Evolutionary conservation across 2,797 vertebrate species (phyloP), one percentile per base, ranked within the genome.

Genomic region (Tauraco hartlaubi): DNA sequence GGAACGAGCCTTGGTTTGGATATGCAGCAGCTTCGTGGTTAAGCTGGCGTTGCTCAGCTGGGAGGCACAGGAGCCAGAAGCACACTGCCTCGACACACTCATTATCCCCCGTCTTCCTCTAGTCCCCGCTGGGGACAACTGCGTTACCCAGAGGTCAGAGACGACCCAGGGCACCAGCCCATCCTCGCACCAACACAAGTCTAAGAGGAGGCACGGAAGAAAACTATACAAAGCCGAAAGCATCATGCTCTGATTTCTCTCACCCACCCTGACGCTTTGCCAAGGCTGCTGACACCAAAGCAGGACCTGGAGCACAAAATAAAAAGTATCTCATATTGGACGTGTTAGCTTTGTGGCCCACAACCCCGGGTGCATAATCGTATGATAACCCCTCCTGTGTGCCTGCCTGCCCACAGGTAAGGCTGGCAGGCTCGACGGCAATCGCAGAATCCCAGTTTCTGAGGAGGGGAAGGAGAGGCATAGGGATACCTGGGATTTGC

Each of bases 21-120:
- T 2, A 2, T 6, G 51, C 48, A 76, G 51, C 54, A 66, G 37
- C 33, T 46, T 15, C 0, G 0, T n/a, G 37, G 37, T 39, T 59
- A 25, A 78, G n/a, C 37, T n/a, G 28, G n/a, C 3, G 0, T 6
- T 62, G 35, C 46, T 86, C 71, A 58, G 46, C 12, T 0, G 5
- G 41, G 41, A 2, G 2, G 20, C 5, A 1, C 4, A 51, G 48
- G 12, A 87, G 26, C 17, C 55, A 67, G 66, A 79, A 62, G 22
- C 56, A 33, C 3, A 1, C 0, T 0, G 5, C 9, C 16, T 29
- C 0, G 2, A 16, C 49, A 39, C 1, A 7, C 21, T 52, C 5
- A 0, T 10, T 3, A 1, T 25, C n/a, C 10, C 31, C 11, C 2
- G 1, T n/a, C 37, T 59, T 72, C 58, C 48, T 37, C 59, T 41